Evolutionary conservation across 2,113 vertebrate species (phyloP).

Genomic region (Tachuris rubrigastra): DNA sequence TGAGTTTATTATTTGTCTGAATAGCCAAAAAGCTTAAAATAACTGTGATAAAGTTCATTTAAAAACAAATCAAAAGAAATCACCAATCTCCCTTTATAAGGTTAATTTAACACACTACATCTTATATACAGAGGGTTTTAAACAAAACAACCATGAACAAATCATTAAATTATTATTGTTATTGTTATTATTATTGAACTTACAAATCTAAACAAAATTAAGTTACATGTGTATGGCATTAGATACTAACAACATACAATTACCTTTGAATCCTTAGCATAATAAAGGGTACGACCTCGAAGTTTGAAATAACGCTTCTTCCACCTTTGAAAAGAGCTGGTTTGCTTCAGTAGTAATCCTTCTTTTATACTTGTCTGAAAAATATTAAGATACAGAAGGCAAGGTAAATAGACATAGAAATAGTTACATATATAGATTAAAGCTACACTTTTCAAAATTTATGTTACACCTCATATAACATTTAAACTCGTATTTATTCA

Average conservation of each 20-base stretch:
- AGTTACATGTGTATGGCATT: background rate
- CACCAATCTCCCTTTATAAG: background rate
- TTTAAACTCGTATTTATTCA: background rate
- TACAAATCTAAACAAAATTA: background rate
- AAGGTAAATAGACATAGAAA: background rate
- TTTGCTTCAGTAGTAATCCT: constrained; percentile 95
- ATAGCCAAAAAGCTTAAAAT: background rate
- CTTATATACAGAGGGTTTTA: background rate
- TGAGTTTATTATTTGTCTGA: background rate
- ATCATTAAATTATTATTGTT: background rate
- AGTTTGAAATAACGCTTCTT: constrained; percentile 98
- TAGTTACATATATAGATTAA: background rate
- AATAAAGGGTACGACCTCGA: constrained; percentile 95
- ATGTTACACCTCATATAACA: background rate
- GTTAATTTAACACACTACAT: background rate
- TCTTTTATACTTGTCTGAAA: constrained; percentile 95
- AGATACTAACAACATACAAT: background rate
- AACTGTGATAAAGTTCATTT: background rate
- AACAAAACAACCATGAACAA: background rate
- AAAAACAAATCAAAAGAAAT: background rate
- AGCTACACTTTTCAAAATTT: background rate
- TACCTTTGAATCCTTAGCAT: constrained; percentile 99
- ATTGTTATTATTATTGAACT: background rate
- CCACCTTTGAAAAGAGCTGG: constrained; percentile 99
- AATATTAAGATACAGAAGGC: constrained; percentile 20